Conservation (phyloP, 2,797 vertebrate species). For the Brachyalestes nurse region DNA sequence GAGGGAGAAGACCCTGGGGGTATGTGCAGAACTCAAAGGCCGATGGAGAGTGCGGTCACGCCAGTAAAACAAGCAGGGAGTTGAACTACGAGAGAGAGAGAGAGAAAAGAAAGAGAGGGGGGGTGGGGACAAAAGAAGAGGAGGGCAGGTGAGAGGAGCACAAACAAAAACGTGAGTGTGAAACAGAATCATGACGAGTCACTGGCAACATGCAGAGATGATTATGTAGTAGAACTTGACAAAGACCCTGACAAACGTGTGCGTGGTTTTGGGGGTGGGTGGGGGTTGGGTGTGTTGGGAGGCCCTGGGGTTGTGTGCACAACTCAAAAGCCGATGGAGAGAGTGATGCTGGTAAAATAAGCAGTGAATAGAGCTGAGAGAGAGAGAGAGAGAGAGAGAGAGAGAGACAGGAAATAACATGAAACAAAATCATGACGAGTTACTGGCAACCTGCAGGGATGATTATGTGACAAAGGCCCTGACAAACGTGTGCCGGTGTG, state of each 20-base stretch:
- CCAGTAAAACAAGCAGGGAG: neutral
- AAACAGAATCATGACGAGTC: neutral
- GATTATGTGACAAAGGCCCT: slow-evolving; percentile 16
- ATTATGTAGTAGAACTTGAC: slow-evolving; percentile 4
- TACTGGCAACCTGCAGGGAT: slow-evolving; percentile 9
- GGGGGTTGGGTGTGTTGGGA: neutral
- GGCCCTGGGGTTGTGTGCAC: slow-evolving; percentile 24
- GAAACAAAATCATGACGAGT: neutral
- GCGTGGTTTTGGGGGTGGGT: neutral
- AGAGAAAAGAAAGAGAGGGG: neutral
- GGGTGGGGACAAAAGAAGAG: neutral
- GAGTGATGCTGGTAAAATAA: neutral
- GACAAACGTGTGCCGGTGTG: slow-evolving; percentile 3
- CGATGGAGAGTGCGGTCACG: neutral
- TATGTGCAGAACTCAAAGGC: slow-evolving; percentile 23
- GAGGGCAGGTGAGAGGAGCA: neutral
- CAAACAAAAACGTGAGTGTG: neutral
- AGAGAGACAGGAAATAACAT: neutral
- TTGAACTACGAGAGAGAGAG: neutral
- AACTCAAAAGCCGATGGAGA: slow-evolving; percentile 7
- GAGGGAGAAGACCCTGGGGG: slow-evolving; percentile 7
- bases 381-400: neutral
- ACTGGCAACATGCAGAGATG: slow-evolving; percentile 5
- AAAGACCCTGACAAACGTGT: slow-evolving; percentile 11
- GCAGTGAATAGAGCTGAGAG: neutral